These are phyloP conservation scores for Chitala chitala DNA, from an alignment of 2,113 vertebrate species.

Conservation along the genomic window DNA sequence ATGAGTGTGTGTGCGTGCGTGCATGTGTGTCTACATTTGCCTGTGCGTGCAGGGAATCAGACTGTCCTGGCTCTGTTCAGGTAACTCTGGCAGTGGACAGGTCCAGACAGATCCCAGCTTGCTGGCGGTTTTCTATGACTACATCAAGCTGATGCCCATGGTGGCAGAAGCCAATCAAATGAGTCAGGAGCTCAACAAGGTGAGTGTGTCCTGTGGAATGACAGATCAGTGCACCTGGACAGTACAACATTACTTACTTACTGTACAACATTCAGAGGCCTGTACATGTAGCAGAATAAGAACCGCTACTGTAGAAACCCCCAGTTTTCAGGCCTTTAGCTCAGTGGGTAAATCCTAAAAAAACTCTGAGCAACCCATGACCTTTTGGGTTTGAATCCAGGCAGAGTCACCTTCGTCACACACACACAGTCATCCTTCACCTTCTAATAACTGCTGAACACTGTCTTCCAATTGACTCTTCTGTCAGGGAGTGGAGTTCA, in stretches of 20 bases:
- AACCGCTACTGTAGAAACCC: too few species aligned
- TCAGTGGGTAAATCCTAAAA: too few species aligned
- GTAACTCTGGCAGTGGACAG: conserved; percentile 36
- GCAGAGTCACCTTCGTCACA: too few species aligned
- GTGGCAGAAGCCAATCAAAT: conserved; percentile 83
- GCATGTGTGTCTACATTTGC: conserved; percentile 18
- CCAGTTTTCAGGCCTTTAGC: too few species aligned
- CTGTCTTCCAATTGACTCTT: conserved; percentile 6
- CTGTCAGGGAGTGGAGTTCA: conserved; percentile 70
- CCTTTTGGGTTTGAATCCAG: too few species aligned
- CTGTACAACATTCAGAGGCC: background rate
- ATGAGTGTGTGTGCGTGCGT: background rate
- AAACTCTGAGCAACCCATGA: too few species aligned
- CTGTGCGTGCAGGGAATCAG: background rate
- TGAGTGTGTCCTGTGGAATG: conserved; percentile 39
- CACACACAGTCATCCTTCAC: background rate
- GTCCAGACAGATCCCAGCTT: conserved; percentile 67
- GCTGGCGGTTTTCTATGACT: conserved; percentile 78
- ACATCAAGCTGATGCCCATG: conserved; percentile 76
- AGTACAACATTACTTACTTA: background rate
- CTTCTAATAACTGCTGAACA: background rate
- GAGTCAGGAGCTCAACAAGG: conserved; percentile 78
- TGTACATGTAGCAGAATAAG: too few species aligned
- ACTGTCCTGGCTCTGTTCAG: conserved; percentile 39
- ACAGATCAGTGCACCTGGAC: background rate